phyloP scores from a whole-genome alignment of 2,113 vertebrate genomes.

The Calidris pygmaea region DNA sequence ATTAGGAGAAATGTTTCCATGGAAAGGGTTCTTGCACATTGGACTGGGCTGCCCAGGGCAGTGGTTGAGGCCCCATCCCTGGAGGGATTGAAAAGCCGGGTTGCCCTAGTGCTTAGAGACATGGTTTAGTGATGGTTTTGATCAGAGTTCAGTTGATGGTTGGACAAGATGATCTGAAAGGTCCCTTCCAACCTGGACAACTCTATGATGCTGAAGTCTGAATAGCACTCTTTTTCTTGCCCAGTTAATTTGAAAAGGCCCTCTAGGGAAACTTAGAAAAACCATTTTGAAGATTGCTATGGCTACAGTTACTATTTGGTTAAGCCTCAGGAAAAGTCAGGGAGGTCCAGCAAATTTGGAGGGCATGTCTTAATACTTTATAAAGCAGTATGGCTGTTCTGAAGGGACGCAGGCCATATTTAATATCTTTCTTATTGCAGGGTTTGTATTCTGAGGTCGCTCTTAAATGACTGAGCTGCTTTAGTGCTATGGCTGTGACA shows the following conservation, averaged over 20 bases:
- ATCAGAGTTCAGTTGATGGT: too few species aligned
- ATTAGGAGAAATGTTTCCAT: too few species aligned
- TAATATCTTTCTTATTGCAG: neutral
- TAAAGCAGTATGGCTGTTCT: neutral
- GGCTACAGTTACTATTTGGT: neutral
- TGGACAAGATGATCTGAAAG: too few species aligned
- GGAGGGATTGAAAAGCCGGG: too few species aligned
- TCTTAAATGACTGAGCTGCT: neutral
- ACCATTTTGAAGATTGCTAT: neutral
- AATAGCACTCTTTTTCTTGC: neutral
- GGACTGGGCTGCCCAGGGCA: too few species aligned
- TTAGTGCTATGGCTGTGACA: neutral
- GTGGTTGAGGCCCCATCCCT: too few species aligned
- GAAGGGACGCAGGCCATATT: fast-evolving
- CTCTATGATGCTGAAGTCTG: neutral
- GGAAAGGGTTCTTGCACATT: too few species aligned
- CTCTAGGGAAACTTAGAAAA: neutral
- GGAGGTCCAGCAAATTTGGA: neutral
- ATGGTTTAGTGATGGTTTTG: too few species aligned
- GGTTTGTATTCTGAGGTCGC: neutral
- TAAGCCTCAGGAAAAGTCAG: neutral
- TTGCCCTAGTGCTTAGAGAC: too few species aligned
- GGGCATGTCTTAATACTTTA: neutral
- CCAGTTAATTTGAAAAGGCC: neutral
- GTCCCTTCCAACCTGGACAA: too few species aligned